Percentiles rank a stretch among this genome's conserved stretches.
phyloP scores from a whole-genome alignment of 2,797 vertebrate genomes.

The Mionectes olivaceus region DNA sequence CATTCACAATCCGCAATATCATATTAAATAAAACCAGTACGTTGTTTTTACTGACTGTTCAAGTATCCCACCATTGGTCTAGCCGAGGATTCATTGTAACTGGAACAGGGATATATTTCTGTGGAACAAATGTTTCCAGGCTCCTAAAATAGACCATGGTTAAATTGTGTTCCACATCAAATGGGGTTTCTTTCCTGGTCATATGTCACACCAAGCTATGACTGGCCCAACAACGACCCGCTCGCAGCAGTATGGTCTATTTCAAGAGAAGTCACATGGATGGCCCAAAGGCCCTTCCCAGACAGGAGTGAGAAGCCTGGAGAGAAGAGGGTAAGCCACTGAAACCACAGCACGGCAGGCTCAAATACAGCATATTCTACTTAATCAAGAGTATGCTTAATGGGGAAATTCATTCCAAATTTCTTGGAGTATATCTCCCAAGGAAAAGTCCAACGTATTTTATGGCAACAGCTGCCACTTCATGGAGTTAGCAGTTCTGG shows the following conservation, averaged over 20 bases:
- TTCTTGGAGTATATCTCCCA: neutral
- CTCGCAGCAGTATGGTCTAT: neutral
- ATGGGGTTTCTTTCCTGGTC: slow-evolving; percentile 70
- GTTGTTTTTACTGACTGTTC: slow-evolving; percentile 45
- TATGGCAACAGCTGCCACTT: neutral
- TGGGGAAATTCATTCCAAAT: neutral
- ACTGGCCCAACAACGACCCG: slow-evolving; percentile 10
- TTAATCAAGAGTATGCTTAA: neutral
- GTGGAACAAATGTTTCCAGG: slow-evolving; percentile 66
- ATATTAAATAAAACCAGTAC: slow-evolving; percentile 9
- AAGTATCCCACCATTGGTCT: neutral
- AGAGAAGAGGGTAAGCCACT: neutral
- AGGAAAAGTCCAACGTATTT: neutral
- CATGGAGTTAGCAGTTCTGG: neutral
- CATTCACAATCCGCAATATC: neutral
- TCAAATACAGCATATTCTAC: neutral
- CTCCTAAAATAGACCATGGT: slow-evolving; percentile 61
- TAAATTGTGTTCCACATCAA: slow-evolving; percentile 67
- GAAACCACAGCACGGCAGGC: neutral
- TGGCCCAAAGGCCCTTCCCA: slow-evolving; percentile 25
- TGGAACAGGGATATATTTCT: slow-evolving; percentile 48
- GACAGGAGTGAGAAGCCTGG: slow-evolving; percentile 23
- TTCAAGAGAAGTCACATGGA: slow-evolving; percentile 68
- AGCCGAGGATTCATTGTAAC: slow-evolving; percentile 48
- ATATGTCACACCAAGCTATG: slow-evolving; percentile 63